Conservation (phyloP, 2,888 invertebrate species). For the Xanthorhoe spadicearia region DNA sequence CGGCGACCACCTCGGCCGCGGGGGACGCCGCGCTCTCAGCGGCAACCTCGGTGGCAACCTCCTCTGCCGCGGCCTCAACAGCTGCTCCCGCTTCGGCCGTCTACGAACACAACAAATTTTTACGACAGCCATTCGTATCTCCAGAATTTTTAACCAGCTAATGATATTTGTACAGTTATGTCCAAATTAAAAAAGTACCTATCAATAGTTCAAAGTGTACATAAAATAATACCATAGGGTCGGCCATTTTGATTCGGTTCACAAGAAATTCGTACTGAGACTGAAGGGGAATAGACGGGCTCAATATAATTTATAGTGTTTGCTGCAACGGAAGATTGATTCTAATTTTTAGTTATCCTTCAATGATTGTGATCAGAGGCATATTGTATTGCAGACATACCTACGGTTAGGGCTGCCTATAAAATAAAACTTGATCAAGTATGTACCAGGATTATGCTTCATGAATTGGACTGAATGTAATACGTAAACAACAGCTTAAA, state of each 20-base stretch:
- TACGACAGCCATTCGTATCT: not conserved
- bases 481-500: not conserved
- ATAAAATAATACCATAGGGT: slow-evolving; percentile 59
- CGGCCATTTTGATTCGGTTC: slow-evolving; percentile 62
- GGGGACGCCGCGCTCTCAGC: not conserved
- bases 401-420: slow-evolving; percentile 60
- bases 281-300: slow-evolving; percentile 64
- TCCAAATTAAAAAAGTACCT: not conserved
- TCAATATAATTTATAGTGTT: slow-evolving; percentile 68
- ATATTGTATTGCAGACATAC: slow-evolving; percentile 61
- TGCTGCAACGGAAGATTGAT: slow-evolving; percentile 70
- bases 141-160: not conserved
- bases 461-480: too few relatives aligned
- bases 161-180: not conserved
- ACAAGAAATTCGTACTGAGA: slow-evolving; percentile 54
- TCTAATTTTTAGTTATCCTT: slow-evolving; percentile 75
- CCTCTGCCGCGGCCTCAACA: slow-evolving; percentile 31
- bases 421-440: not conserved
- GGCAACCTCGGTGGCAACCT: slow-evolving; percentile 18
- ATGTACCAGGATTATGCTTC: not conserved
- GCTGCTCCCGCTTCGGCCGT: slow-evolving; percentile 64
- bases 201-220: slow-evolving; percentile 1
- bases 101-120: slow-evolving; percentile 57
- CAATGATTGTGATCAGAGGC: slow-evolving; percentile 67
- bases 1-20: too few relatives aligned